Evolutionary conservation across 2,888 invertebrate genomes (phyloP).

Genomic region (Eupithecia inturbata): DNA sequence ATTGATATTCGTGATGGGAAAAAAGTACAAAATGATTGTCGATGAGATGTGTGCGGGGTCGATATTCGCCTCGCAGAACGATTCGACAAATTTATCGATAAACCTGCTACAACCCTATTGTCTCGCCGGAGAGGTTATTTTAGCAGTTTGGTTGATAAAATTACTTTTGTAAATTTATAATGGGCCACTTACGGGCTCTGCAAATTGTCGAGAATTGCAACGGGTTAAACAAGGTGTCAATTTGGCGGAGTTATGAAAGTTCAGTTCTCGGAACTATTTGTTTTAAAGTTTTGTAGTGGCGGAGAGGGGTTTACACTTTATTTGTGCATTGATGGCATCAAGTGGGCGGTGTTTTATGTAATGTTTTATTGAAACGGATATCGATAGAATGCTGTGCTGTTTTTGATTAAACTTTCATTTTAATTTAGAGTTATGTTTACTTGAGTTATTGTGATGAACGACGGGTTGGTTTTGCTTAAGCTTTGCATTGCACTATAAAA

Average conservation of each 20-base stretch:
- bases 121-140: slow-evolving; percentile 37
- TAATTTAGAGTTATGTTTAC: slow-evolving; percentile 27
- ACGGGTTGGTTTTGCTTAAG: not conserved
- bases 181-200: slow-evolving; percentile 80
- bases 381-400: slow-evolving; percentile 39
- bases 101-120: slow-evolving; percentile 38
- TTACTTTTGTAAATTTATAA: slow-evolving; percentile 69
- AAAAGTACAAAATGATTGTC: slow-evolving; percentile 78
- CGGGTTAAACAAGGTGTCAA: slow-evolving; percentile 82
- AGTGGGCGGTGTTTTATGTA: slow-evolving; percentile 68
- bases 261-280: slow-evolving; percentile 81
- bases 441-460: slow-evolving; percentile 7
- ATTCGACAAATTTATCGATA: slow-evolving; percentile 51
- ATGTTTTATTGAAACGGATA: slow-evolving; percentile 67
- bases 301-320: slow-evolving; percentile 64
- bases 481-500: not conserved
- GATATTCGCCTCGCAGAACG: slow-evolving; percentile 71
- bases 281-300: slow-evolving; percentile 72
- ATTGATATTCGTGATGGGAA: slow-evolving; percentile 83
- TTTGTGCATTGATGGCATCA: slow-evolving; percentile 67
- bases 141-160: slow-evolving; percentile 31
- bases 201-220: slow-evolving; percentile 81
- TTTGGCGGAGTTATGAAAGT: slow-evolving; percentile 83
- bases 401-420: slow-evolving; percentile 38
- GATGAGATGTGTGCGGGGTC: slow-evolving; percentile 75